These are phyloP conservation scores for Saccopteryx leptura DNA, from an alignment of 2,113 vertebrate genomes.

Conservation along the genomic window DNA sequence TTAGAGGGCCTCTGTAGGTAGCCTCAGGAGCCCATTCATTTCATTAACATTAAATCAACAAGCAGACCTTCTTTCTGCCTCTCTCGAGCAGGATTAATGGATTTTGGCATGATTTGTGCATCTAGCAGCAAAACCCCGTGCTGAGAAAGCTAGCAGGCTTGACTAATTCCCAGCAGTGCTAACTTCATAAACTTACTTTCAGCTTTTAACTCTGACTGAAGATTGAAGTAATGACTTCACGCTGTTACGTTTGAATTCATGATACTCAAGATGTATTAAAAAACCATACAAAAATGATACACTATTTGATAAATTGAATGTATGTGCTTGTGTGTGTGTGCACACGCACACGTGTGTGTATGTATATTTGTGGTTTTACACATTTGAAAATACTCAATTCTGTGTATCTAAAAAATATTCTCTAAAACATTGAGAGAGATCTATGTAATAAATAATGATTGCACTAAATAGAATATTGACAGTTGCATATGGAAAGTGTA, in stretches of 20 bases:
- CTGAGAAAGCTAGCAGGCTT: conserved; percentile 91
- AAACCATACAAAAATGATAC: background rate
- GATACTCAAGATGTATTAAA: conserved; percentile 76
- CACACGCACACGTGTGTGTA: background rate
- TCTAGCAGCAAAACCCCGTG: conserved; percentile 88
- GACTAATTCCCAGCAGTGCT: conserved; percentile 92
- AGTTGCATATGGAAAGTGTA: conserved; percentile 23
- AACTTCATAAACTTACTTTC: conserved; percentile 91
- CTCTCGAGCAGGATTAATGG: conserved; percentile 91
- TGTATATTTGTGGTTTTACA: background rate
- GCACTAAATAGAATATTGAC: conserved; percentile 56
- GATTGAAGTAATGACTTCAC: conserved; percentile 89
- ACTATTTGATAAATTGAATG: conserved; percentile 11
- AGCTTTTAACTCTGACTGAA: conserved; percentile 88
- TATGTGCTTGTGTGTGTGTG: background rate
- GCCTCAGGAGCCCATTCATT: conserved; percentile 88
- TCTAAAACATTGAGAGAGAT: conserved; percentile 58
- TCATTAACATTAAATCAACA: conserved; percentile 92
- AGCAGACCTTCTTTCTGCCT: conserved; percentile 88
- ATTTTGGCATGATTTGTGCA: conserved; percentile 89
- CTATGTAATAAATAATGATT: conserved; percentile 34
- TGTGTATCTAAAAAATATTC: background rate
- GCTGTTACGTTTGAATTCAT: conserved; percentile 84
- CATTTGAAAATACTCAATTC: conserved; percentile 53
- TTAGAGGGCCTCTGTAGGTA: conserved; percentile 88